A percentile compares a stretch with the other conserved stretches of the same genome.
Evolutionary conservation across 2,888 invertebrate genomes (phyloP).

Genomic region (Synergus japonicus): DNA sequence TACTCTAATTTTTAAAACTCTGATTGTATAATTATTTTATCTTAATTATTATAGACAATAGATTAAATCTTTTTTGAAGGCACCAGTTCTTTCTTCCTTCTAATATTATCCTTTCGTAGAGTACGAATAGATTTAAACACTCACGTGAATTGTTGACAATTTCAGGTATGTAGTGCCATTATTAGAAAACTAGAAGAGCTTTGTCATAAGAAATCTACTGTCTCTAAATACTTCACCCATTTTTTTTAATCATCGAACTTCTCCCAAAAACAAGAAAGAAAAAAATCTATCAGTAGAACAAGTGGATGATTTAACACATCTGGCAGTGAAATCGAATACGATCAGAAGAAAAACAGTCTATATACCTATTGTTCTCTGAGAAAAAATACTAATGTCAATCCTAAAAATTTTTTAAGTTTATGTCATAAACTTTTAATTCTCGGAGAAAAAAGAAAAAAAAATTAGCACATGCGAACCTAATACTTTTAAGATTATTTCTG

Average conservation of each 20-base stretch:
- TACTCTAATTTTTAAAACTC: conserved; percentile 4
- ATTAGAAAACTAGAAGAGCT: conserved; percentile 10
- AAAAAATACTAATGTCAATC: conserved; percentile 10
- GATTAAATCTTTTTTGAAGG: conserved; percentile 14
- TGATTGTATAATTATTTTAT: not conserved
- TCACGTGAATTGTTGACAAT: not conserved
- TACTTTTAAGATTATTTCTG: conserved; percentile 26
- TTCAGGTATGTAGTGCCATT: not conserved
- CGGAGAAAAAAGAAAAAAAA: not conserved
- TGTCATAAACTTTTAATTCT: not conserved
- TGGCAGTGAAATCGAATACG: conserved; percentile 35
- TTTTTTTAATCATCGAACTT: not conserved
- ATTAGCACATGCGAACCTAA: conserved; percentile 15
- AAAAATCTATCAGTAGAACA: conserved; percentile 2
- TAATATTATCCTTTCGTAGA: conserved; percentile 25
- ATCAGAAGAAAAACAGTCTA: conserved; percentile 10
- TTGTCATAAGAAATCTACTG: not conserved
- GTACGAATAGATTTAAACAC: not conserved
- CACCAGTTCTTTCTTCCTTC: conserved; percentile 29
- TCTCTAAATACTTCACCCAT: not conserved
- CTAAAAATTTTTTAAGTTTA: not conserved
- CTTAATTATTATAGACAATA: not conserved
- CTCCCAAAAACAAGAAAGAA: not conserved
- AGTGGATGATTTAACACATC: conserved; percentile 13
- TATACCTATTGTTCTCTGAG: not conserved